These are phyloP conservation scores for Calyptomena viridis DNA, from an alignment of 2,113 vertebrate species.

Conservation along the genomic window DNA sequence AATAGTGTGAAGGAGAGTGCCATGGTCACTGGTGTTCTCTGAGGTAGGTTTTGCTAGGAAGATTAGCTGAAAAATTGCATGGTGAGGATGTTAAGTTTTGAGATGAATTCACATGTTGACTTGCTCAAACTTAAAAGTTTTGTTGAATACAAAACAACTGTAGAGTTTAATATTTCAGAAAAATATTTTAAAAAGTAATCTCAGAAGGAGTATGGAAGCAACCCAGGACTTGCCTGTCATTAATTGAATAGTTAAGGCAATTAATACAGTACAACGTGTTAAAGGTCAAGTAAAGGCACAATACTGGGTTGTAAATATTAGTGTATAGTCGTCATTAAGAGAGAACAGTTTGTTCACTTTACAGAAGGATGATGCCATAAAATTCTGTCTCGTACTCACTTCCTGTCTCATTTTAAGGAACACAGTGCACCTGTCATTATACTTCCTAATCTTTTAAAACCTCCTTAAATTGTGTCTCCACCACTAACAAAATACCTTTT, in stretches of 20 bases:
- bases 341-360: constrained; percentile 52
- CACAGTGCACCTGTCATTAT: constrained; percentile 57
- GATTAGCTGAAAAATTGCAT: constrained; percentile 38
- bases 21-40: constrained; percentile 12
- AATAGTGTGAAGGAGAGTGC: neutral
- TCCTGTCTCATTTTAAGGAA: constrained; percentile 44
- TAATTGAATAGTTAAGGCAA: constrained; percentile 33
- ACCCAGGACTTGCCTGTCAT: neutral
- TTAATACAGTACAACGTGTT: constrained; percentile 47
- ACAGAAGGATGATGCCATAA: constrained; percentile 35
- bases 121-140: constrained; percentile 56
- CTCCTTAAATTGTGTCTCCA: constrained; percentile 54
- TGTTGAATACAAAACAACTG: constrained; percentile 4
- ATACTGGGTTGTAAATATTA: constrained; percentile 37
- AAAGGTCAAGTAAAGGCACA: constrained; percentile 53
- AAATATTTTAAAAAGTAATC: constrained; percentile 35
- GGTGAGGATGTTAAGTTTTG: constrained; percentile 44
- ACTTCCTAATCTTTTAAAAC: constrained; percentile 57
- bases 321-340: constrained; percentile 13
- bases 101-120: neutral
- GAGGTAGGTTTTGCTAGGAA: constrained; percentile 58
- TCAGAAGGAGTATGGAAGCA: constrained; percentile 38
- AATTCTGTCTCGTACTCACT: constrained; percentile 39
- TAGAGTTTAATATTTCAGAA: constrained; percentile 52
- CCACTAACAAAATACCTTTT: constrained; percentile 62